Percentiles rank a stretch among this genome's conserved stretches.
These are phyloP conservation scores for Alauda arvensis DNA, from an alignment of 2,797 vertebrate genomes.

Conservation along the genomic window DNA sequence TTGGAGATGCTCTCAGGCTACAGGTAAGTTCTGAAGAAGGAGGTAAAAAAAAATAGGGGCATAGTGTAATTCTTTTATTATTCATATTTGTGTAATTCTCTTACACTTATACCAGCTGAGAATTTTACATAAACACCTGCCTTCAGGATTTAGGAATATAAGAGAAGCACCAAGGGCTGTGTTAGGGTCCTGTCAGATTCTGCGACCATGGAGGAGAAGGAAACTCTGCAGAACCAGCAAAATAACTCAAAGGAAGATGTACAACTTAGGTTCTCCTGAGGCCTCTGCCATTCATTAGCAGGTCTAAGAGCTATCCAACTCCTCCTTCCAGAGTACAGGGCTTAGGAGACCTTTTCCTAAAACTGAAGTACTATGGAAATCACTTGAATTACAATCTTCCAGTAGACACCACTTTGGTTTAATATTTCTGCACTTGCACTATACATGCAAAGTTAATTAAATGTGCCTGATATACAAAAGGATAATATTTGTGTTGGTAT, in stretches of 20 bases:
- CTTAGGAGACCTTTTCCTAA: background rate
- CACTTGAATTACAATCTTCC: background rate
- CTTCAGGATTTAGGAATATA: background rate
- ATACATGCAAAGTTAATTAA: background rate
- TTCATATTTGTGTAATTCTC: background rate
- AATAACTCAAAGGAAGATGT: background rate
- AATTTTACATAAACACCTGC: background rate
- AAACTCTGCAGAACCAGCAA: background rate
- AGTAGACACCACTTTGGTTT: background rate
- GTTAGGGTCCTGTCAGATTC: background rate
- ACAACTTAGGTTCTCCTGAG: background rate
- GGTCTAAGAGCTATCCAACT: background rate
- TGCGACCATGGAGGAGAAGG: rapidly evolving
- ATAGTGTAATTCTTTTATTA: background rate
- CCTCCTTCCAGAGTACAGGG: rapidly evolving
- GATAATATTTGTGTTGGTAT: background rate
- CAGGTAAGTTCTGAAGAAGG: background rate
- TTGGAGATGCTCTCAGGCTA: background rate
- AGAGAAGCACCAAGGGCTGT: background rate
- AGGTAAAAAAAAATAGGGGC: background rate
- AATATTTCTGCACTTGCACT: background rate
- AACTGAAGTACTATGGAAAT: background rate
- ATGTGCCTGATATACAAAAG: background rate
- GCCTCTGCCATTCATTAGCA: background rate
- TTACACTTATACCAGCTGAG: background rate